Evolutionary conservation across 2,797 vertebrate species (phyloP), one percentile per base, ranked within the genome.

Genomic region (Crenuchus spilurus): DNA sequence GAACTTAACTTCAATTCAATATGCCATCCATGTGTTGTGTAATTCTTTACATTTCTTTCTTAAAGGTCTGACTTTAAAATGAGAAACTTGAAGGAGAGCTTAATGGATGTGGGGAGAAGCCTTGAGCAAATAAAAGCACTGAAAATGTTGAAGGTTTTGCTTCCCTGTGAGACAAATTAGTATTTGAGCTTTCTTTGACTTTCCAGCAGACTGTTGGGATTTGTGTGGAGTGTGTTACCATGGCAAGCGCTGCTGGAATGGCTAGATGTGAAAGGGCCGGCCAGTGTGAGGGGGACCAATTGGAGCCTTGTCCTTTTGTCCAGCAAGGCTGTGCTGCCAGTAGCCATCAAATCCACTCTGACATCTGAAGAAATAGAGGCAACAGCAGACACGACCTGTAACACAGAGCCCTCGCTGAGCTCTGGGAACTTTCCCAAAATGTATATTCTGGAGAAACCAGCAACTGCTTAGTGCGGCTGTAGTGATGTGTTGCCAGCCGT

Each of bases 241-340:
- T 84, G 84, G 85, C 74, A 81, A 82, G 0, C n/a, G 1, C 60
- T 18, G 68, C 73, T 82, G 86, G 83, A 87, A 87, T 79, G 84
- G 49, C 35, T 31, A 66, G 58, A 41, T n/a, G 57, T 68, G 76
- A 83, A 78, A 39, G n/a, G 60, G 30, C n/a, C 16, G 8, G 79
- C 77, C 64, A 44, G 72, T 75, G 64, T 69, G 68, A 69, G 69
- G 33, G 60, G 75, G 75, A 57, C 44, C 48, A 67, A 62, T 54
- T 69, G 76, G 80, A 80, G 78, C 76, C 37, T 60, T 1, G 61
- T 42, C 70, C 79, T 80, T n/a, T 83, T 79, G 83, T 65, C 39
- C 76, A 30, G 24, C 14, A 51, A 63, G 64, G 55, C 51, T 42
- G 14, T 3, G 37, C 71, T 44, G 77, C 72, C 70, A 72, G 70